Conservation (phyloP, 2,113 vertebrate species). For the Sinosuthora webbiana region DNA sequence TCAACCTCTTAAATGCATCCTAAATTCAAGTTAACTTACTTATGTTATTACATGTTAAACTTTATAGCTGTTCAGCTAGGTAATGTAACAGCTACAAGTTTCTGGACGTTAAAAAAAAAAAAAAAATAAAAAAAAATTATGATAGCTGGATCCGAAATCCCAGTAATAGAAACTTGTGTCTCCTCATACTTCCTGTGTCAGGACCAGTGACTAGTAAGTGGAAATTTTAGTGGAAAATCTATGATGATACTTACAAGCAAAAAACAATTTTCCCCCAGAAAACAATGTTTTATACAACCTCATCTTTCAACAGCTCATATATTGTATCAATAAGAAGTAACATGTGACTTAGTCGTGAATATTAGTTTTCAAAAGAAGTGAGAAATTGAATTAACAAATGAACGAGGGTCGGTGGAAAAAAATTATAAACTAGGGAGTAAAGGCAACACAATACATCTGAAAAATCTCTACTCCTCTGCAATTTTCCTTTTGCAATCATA, state of each 20-base stretch:
- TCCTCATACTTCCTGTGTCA: not conserved
- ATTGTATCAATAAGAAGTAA: not conserved
- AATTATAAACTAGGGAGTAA: not conserved
- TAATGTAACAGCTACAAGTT: not conserved
- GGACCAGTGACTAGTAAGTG: not conserved
- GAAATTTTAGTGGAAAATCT: not conserved
- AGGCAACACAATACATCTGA: not conserved
- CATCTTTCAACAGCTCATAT: not conserved
- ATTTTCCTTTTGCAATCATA: not conserved
- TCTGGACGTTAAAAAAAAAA: not conserved
- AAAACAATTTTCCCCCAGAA: not conserved
- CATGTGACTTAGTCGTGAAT: not conserved
- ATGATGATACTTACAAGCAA: not conserved
- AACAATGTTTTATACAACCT: not conserved
- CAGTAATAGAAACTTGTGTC: not conserved
- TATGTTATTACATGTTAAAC: not conserved
- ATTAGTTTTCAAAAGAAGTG: not conserved
- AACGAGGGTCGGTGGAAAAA: not conserved
- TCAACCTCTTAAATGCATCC: not conserved
- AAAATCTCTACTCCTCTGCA: not conserved
- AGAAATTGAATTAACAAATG: not conserved
- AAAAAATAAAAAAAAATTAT: not conserved
- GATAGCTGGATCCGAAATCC: not conserved
- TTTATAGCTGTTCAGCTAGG: not conserved
- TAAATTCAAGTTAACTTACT: slow-evolving; percentile 6